These are phyloP conservation scores for Ischnura elegans DNA, from an alignment of 2,888 invertebrate genomes.

Conservation along the genomic window DNA sequence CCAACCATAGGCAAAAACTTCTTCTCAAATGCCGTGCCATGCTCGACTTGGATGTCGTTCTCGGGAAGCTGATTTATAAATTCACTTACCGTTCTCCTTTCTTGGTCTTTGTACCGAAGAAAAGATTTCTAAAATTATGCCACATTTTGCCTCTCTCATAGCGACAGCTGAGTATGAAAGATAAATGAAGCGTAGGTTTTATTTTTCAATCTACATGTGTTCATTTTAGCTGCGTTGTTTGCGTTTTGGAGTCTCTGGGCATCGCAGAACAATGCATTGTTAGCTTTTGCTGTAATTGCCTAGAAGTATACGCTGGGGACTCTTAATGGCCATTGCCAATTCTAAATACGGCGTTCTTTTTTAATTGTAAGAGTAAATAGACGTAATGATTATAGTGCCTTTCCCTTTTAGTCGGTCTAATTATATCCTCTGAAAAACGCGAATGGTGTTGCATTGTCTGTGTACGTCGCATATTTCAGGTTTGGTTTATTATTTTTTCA, in stretches of 20 bases:
- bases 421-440: not conserved
- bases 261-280: not conserved
- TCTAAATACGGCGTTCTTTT: not conserved
- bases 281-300: not conserved
- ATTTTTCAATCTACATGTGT: not conserved
- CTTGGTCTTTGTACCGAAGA: not conserved
- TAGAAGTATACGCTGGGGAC: not conserved
- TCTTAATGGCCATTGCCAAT: not conserved
- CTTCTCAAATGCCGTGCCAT: not conserved
- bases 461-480: too few species aligned
- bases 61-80: not conserved
- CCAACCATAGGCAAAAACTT: not conserved
- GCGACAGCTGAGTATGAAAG: not conserved
- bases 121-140: not conserved
- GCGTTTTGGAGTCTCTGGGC: not conserved
- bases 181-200: not conserved
- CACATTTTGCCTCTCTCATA: not conserved
- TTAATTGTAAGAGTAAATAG: not conserved
- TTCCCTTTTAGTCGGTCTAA: not conserved
- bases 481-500: too few species aligned
- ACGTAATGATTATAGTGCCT: not conserved
- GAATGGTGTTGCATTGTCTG: too few species aligned
- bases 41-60: not conserved
- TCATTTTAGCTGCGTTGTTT: not conserved
- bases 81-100: not conserved